Base-by-base conservation (phyloP, 2,797 vertebrate genomes). In the Liparis tanakae region DNA sequence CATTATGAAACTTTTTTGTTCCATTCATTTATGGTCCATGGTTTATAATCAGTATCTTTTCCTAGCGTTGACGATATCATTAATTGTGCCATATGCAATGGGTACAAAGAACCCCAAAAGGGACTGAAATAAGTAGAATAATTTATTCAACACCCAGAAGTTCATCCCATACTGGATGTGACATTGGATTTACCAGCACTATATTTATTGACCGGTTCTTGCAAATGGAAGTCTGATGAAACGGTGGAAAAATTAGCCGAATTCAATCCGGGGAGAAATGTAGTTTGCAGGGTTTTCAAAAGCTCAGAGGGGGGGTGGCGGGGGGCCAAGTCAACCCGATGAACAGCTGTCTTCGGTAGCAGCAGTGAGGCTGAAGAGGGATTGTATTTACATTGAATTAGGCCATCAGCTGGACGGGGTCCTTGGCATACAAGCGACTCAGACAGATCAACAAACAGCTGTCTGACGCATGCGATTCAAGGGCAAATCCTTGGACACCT, bases 261-360 rank as follows among this genome's bases (percentile, higher is more conserved):
- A 62, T 79, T 70, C 25, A 81, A 68, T 88, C 67, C 74, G 65
- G 61, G n/a, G 8, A 66, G 57, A 85, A 81, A 84, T 74, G 61
- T 34, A 50, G 39, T 84, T 83, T 72, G 63, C 46, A 61, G 75
- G 80, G 66, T 83, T 89, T 83, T 85, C 50, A 78, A 76, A 80
- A 83, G 79, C 80, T 81, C 70, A 77, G 77, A 78, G 69, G 77
- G 81, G 66, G 66, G 63, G 84, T 80, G 74, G 84, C 68, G 0
- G 70, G 61, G 70, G 72, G 88, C 88, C 87, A 82, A 87, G 66
- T 67, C 82, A 61, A 6, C 56, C 77, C 51, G 64, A 48, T 50
- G 78, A 82, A 81, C 89, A 91, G 87, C 87, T 91, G 91, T 87
- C 85, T 81, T 51, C 83, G 85, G 85, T 81, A 89, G 43, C 89